phyloP scores from a whole-genome alignment of 2,797 vertebrate species.

The Helicolenus hilgendorfi region DNA sequence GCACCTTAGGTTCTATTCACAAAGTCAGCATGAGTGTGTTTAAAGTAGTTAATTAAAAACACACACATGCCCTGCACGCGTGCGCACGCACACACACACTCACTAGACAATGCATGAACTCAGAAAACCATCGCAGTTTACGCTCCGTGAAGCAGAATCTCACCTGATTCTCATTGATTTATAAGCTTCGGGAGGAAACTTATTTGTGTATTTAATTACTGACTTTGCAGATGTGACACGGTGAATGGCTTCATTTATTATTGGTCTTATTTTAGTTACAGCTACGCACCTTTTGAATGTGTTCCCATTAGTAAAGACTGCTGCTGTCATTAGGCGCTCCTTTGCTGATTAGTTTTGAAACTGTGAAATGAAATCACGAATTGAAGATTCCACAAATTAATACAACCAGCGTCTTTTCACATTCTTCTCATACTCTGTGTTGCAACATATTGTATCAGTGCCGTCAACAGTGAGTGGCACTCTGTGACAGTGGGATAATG shows the following conservation, averaged over 20 bases:
- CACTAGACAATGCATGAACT: neutral
- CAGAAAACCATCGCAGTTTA: neutral
- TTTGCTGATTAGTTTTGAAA: constrained; percentile 44
- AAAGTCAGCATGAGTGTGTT: constrained; percentile 61
- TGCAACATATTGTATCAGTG: constrained; percentile 7
- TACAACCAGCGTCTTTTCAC: constrained; percentile 14
- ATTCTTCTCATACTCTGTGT: neutral
- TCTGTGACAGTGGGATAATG: neutral
- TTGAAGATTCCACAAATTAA: constrained; percentile 41
- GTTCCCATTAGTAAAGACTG: constrained; percentile 1
- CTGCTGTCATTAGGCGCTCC: neutral
- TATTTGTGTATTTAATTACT: neutral
- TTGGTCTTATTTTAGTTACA: neutral
- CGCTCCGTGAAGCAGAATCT: neutral
- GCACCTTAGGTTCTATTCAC: constrained; percentile 48
- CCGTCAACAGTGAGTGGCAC: constrained; percentile 17
- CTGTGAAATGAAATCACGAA: constrained; percentile 47
- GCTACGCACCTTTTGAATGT: neutral
- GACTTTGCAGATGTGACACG: neutral
- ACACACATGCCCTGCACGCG: constrained; percentile 20
- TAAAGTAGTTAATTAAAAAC: constrained; percentile 72
- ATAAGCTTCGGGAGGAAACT: neutral
- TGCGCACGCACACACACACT: neutral
- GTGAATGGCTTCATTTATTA: neutral
- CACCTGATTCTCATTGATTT: neutral